These are phyloP conservation scores for Catajapyx aquilonaris DNA, from an alignment of 1,140 invertebrate species.

Conservation along the genomic window DNA sequence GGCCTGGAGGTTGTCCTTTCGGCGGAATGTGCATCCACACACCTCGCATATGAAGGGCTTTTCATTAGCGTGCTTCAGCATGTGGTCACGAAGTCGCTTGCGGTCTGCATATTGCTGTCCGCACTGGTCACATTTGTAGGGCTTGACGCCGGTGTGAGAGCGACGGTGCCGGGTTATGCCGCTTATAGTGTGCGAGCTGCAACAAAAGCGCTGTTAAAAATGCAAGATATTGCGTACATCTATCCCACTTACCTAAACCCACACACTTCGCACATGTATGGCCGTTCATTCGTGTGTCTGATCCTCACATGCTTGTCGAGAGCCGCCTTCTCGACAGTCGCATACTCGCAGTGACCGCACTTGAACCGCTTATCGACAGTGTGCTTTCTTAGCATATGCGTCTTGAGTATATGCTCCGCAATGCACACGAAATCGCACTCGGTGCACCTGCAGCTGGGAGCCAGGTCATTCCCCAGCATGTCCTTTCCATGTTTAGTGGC, in stretches of 20 bases:
- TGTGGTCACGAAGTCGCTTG: constrained; percentile 12
- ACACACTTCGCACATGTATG: constrained; percentile 17
- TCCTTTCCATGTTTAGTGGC: neutral
- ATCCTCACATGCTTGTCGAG: constrained; percentile 24
- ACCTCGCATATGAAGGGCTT: constrained; percentile 16
- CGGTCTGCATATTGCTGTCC: constrained; percentile 11
- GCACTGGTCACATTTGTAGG: constrained; percentile 15
- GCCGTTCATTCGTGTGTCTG: constrained; percentile 15
- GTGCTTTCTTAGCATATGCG: constrained; percentile 10
- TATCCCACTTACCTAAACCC: constrained; percentile 10
- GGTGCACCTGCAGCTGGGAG: neutral
- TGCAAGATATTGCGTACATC: constrained; percentile 3
- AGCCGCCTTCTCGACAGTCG: constrained; percentile 24
- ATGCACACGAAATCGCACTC: neutral
- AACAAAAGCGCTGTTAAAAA: constrained; percentile 1
- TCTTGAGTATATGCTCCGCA: neutral
- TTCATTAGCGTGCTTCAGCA: constrained; percentile 15
- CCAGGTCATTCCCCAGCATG: neutral
- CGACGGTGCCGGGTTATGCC: constrained; percentile 13
- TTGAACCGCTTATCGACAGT: constrained; percentile 21
- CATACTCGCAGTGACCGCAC: constrained; percentile 24
- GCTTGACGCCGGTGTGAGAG: constrained; percentile 12
- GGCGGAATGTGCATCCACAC: constrained; percentile 14
- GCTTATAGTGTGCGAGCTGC: constrained; percentile 10
- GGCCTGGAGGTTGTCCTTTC: constrained; percentile 12